These are phyloP conservation scores for Ochropleura plecta DNA, from an alignment of 2,888 invertebrate genomes.

Conservation along the genomic window DNA sequence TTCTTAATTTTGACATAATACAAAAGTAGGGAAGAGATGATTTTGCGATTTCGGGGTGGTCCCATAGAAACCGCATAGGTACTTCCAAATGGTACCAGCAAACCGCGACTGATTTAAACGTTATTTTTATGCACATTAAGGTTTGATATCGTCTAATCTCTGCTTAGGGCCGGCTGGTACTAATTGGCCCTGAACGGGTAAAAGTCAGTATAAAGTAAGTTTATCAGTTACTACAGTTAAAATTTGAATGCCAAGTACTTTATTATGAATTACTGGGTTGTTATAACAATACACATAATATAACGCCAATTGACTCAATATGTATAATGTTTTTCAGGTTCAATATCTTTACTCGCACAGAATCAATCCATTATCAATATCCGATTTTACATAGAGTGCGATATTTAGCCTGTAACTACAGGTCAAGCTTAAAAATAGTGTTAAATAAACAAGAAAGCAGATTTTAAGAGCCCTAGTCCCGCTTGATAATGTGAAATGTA, in stretches of 20 bases:
- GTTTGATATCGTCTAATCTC: too few relatives aligned
- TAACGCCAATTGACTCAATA: not conserved
- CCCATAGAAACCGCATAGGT: too few relatives aligned
- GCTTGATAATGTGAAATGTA: too few relatives aligned
- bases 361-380: not conserved
- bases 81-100: too few relatives aligned
- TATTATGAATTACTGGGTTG: not conserved
- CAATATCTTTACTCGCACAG: not conserved
- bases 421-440: too few relatives aligned
- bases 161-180: too few relatives aligned
- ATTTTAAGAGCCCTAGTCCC: too few relatives aligned
- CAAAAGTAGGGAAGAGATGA: not conserved
- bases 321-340: not conserved
- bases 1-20: not conserved
- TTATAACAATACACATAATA: not conserved
- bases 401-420: not conserved
- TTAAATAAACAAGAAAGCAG: too few relatives aligned
- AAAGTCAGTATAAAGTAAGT: not conserved
- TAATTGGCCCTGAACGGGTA: too few relatives aligned
- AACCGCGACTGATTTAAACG: too few relatives aligned
- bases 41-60: not conserved
- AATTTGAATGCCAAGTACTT: not conserved
- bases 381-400: not conserved
- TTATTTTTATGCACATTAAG: too few relatives aligned
- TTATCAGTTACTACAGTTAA: not conserved